Base-by-base conservation (phyloP, 2,113 vertebrate genomes). In the Sprattus sprattus region DNA sequence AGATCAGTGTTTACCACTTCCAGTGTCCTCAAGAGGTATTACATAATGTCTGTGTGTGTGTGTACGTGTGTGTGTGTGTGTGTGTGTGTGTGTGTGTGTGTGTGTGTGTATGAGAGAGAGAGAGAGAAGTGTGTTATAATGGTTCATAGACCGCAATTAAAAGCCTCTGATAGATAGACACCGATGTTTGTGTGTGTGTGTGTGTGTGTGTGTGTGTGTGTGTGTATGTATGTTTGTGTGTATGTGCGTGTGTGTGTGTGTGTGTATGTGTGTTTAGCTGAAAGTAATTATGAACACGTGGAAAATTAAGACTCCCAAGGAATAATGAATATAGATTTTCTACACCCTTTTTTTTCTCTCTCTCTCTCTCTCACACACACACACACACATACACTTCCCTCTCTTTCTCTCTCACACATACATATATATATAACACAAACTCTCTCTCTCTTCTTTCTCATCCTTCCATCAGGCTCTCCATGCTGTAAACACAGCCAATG, bases 1-100 rank as follows among this genome's bases (percentile, higher is more conserved):
- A 92, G 92, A 94, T 91, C 85, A 83, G 83, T 92, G 93, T 94
- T 95, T 94, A 93, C 92, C 87, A 85, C 88, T 84, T 89, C 90
- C 90, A 85, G 88, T 89, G 85, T 89, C 93, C 93, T 94, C 93
- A 87, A 0, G 91, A 92, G 93, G 90, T 87, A 89, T 93, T 92
- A 94, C 85, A 89, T 93, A 92, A 93, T 90, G 88, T 86, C 45
- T 49, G 60, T 85, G 71, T 83, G 50, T 54, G 9, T 28, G n/a
- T 45, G 28, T 18, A 44, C 57, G 45, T 45, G 47, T 82, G 52
- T 39, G 64, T 45, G 45, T 81, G 85, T 45, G 32, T 64, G 28
- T 83, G 52, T 60, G 16, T 45, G 32, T 75, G 84, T 82, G 32
- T 45, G 15, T 44, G 81, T 10, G 49, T 50, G 39, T 78, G 85